Evolutionary conservation across 1,140 invertebrate genomes (phyloP), one percentile per base, ranked within the genome.

Genomic region (Formica exsecta): DNA sequence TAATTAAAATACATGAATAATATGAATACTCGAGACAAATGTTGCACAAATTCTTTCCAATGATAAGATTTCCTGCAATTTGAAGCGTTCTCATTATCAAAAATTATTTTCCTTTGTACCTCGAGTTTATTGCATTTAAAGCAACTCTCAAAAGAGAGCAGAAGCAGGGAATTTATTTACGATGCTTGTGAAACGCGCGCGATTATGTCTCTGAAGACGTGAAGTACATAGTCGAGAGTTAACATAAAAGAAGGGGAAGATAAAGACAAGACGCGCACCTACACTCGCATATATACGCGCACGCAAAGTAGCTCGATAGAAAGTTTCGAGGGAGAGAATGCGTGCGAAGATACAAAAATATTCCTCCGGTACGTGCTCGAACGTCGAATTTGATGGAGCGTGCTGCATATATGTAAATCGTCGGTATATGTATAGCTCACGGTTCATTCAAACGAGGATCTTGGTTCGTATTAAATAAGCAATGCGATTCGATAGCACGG

Each of bases 401-500:
- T 38, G 5, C 1, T 19, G 36, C 36, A 38, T 9, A 13, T 77
- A 29, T 44, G 16, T 11, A 51, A n/a, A 9, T 77, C 6, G 19
- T n/a, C 3, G 61, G 8, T n/a, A 7, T 71, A 7, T 71, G 25
- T 29, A 65, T 51, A 85, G 9, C 11, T 2, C 29, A 16, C n/a
- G 36, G 59, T 84, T 51, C 71, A 74, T 90, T 90, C 59, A 44
- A 25, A 74, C 66, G 36, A 41, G 62, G 61, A 76, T 80, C 29
- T 74, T 59, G 75, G 48, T 25, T 81, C 38, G 51, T n/a, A 36
- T 70, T 57, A 85, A 89, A 89, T 86, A 89, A 81, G n/a, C 70
- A 73, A 88, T 66, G 51, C 6, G 65, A 88, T 38, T 70, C 71
- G 19, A 64, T 65, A 48, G 68, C 61, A 48, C 38, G 48, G 6